Percentiles rank a stretch among this genome's conserved stretches.
These are phyloP conservation scores for Leptinotarsa haldemani DNA, from an alignment of 2,888 invertebrate species.

Conservation along the genomic window DNA sequence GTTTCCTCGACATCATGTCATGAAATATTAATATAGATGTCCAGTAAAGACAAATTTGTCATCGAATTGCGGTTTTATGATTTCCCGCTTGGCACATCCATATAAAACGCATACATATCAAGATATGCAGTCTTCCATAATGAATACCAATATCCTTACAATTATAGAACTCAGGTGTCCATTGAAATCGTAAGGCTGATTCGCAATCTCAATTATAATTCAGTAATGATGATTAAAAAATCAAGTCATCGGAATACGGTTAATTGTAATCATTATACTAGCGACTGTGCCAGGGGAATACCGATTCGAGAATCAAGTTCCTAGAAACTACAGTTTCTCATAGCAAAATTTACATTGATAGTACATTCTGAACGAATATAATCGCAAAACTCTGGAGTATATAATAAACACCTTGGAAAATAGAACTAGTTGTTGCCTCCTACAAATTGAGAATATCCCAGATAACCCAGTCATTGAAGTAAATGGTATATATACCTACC, in stretches of 20 bases:
- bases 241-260: background rate
- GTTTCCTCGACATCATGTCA: background rate
- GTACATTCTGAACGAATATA: no score
- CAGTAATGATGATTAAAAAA: background rate
- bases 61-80: slow-evolving; percentile 15
- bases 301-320: background rate
- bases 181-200: background rate
- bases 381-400: no score
- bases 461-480: no score
- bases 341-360: no score
- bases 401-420: no score
- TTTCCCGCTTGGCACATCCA: slow-evolving; percentile 16
- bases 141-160: slow-evolving; percentile 14
- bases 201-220: slow-evolving; percentile 10
- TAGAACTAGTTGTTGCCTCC: no score
- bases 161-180: slow-evolving; percentile 12
- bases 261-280: background rate
- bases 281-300: background rate
- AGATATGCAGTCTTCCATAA: slow-evolving; percentile 19
- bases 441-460: no score
- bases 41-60: slow-evolving; percentile 17
- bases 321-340: background rate
- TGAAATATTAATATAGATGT: slow-evolving; percentile 18
- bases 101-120: slow-evolving; percentile 9
- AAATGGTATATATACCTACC: no score